These are phyloP conservation scores for Liparis tanakae DNA, from an alignment of 2,797 vertebrate genomes.

Conservation along the genomic window DNA sequence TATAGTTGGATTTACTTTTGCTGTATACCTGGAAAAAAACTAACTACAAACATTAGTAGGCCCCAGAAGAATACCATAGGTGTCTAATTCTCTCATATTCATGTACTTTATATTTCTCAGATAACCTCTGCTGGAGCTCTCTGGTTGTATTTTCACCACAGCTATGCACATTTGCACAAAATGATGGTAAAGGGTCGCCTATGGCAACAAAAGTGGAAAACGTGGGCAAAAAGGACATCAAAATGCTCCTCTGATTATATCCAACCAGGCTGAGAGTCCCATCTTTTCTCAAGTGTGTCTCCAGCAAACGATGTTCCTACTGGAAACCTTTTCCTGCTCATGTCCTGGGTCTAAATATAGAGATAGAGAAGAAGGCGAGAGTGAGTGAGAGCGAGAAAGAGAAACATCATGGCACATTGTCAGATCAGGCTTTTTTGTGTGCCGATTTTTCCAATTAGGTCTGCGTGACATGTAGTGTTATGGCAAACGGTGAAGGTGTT, in stretches of 20 bases:
- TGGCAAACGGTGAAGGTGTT: slow-evolving; percentile 41
- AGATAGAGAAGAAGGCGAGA: slow-evolving; percentile 30
- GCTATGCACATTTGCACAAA: slow-evolving; percentile 32
- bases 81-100: slow-evolving; percentile 34
- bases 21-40: background rate
- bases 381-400: slow-evolving; percentile 28
- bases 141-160: slow-evolving; percentile 23
- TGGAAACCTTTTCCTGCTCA: slow-evolving; percentile 43
- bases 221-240: background rate
- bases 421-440: slow-evolving; percentile 51
- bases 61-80: slow-evolving; percentile 4
- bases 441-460: slow-evolving; percentile 65
- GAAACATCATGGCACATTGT: slow-evolving; percentile 54
- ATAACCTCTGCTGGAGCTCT: slow-evolving; percentile 34
- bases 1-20: background rate
- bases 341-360: slow-evolving; percentile 64
- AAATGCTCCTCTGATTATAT: slow-evolving; percentile 29
- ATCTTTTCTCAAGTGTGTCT: slow-evolving; percentile 43
- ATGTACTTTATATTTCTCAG: slow-evolving; percentile 22
- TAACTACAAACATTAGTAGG: background rate
- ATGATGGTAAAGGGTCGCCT: slow-evolving; percentile 16
- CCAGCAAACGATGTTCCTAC: slow-evolving; percentile 27
- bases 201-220: slow-evolving; percentile 19
- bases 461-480: slow-evolving; percentile 56
- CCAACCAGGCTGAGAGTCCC: slow-evolving; percentile 11